Evolutionary conservation across 2,888 invertebrate species (phyloP).

Genomic region (Microdon myrmicae): DNA sequence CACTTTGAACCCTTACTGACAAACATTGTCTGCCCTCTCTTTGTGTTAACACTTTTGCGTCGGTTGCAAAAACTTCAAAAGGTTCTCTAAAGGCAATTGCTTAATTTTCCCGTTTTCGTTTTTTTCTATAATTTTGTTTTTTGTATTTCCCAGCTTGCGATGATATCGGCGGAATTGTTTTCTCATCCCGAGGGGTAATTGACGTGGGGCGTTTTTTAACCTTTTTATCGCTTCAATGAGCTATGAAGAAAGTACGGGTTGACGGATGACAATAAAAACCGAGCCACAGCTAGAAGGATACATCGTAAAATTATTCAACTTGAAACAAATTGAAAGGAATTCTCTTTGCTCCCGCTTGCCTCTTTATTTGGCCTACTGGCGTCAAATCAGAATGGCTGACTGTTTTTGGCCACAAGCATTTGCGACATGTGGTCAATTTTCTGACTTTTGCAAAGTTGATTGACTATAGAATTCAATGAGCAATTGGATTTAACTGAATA

Average conservation of each 20-base stretch:
- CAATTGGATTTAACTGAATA: too few relatives aligned
- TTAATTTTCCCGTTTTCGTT: conserved; percentile 12
- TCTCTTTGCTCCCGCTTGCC: conserved; percentile 24
- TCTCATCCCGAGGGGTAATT: conserved; percentile 48
- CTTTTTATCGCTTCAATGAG: conserved; percentile 45
- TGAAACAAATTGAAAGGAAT: conserved; percentile 32
- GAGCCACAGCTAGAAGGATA: conserved; percentile 3
- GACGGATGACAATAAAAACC: conserved; percentile 23
- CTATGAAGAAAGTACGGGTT: conserved; percentile 8
- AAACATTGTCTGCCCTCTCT: conserved; percentile 1
- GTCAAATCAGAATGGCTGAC: conserved; percentile 41
- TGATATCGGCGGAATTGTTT: conserved; percentile 31
- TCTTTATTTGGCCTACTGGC: conserved; percentile 33
- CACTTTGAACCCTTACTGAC: conserved; percentile 42
- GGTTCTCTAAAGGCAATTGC: conserved; percentile 39
- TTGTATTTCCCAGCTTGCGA: background rate
- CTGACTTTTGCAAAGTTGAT: too few relatives aligned
- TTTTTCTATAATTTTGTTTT: conserved; percentile 1
- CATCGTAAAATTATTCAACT: conserved; percentile 42
- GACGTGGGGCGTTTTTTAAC: conserved; percentile 49
- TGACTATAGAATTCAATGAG: too few relatives aligned
- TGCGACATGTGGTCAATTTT: too few relatives aligned
- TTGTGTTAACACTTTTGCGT: conserved; percentile 39
- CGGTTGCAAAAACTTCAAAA: conserved; percentile 32
- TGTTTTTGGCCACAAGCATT: too few relatives aligned